Evolutionary conservation across 2,888 invertebrate genomes (phyloP), one percentile per base, ranked within the genome.

Genomic region (Drosophila pseudotalamancana): DNA sequence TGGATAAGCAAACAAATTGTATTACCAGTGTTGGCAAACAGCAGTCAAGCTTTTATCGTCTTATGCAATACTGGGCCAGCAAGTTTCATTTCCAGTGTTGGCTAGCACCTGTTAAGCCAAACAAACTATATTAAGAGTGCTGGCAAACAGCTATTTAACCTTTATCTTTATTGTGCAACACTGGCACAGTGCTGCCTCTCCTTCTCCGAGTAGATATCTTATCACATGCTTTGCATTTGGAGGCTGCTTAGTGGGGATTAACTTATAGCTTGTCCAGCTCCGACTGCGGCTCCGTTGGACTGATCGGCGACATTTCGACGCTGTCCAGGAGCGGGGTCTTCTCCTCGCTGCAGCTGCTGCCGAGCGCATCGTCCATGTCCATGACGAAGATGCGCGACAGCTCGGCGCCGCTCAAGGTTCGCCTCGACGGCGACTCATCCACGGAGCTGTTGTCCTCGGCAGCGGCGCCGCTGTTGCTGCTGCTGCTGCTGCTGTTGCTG

Each of bases 261-360:
- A 56, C 68, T 88, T 81, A 83, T 21, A 80, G 76, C 73, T 82
- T 84, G 46, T 80, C 83, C 61, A 84, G 72, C 19, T 90, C 88
- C 39, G 78, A 54, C 35, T 66, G 69, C 6, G 90, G 86, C 69
- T 90, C 90, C 40, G 90, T 90, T 77, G 91, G 91, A 86, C 91
- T 91, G 23, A 91, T 91, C 14, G 91, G 91, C 27, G 91, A 91
- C 90, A 91, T 91, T 78, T 91, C 91, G 63, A 91, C 91, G 72
- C 90, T 91, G 65, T 91, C 91, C 55, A 92, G 87, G 29, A 92
- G 83, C 35, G 92, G 92, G 8, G 90, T 91, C 72, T 91, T 91
- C 77, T 92, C 92, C 72, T 92, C 92, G 63, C 89, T 90, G 76
- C 90, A 89, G 63, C 88, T 85, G 73, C 90, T 89, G 63, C 87